Percentiles rank a stretch among this genome's conserved stretches.
These are phyloP conservation scores for Pseudorhombus dupliciocellatus DNA, from an alignment of 2,113 vertebrate genomes.

Conservation along the genomic window DNA sequence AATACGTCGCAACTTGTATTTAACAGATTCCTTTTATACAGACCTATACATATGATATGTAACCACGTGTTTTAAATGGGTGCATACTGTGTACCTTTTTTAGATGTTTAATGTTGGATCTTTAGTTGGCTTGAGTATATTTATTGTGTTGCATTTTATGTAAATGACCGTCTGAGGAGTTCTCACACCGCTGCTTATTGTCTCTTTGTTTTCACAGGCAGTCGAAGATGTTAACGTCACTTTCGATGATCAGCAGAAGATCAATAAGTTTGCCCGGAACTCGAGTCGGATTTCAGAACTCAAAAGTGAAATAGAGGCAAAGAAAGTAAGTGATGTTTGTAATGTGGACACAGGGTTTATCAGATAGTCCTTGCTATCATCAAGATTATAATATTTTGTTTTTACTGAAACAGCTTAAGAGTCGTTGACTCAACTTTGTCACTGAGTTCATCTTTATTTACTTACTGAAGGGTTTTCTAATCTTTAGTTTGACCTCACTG, in stretches of 20 bases:
- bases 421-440: not conserved
- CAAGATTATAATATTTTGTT: not conserved
- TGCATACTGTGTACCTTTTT: too few species aligned
- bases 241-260: slow-evolving; percentile 98
- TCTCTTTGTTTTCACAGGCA: slow-evolving; percentile 77
- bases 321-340: slow-evolving; percentile 81
- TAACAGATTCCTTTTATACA: too few species aligned
- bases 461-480: not conserved
- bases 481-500: not conserved
- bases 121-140: not conserved
- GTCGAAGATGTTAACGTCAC: slow-evolving; percentile 98
- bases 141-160: not conserved
- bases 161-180: not conserved
- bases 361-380: too few species aligned
- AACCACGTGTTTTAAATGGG: too few species aligned
- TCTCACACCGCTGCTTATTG: not conserved
- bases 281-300: slow-evolving; percentile 94
- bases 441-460: not conserved
- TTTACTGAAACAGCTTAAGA: not conserved
- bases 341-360: too few species aligned
- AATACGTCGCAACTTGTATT: too few species aligned
- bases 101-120: too few species aligned
- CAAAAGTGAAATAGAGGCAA: slow-evolving; percentile 95
- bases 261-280: slow-evolving; percentile 98
- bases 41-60: too few species aligned